Evolutionary conservation across 2,113 vertebrate genomes (phyloP), one percentile per base, ranked within the genome.

Genomic region (Sander lucioperca): DNA sequence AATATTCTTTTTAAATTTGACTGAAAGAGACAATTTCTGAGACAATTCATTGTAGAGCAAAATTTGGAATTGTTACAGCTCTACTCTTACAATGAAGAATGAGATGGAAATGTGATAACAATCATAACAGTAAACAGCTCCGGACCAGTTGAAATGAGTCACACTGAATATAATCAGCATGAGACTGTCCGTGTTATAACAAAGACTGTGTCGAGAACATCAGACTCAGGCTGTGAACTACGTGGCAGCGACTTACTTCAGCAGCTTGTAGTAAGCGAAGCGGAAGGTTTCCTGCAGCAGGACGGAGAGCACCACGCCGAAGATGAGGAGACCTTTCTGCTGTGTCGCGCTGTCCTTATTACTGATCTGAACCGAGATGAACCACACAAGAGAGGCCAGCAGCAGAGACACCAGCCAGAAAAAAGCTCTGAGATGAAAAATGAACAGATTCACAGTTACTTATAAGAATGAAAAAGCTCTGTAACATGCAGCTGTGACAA

Each of bases 391-490:
- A 23, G 96, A 96, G 2, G 95, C 95, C 80, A 97, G 83, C 79
- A 96, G 91, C 66, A 96, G 90, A 3, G 95, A 96, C 74, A 96
- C 84, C 80, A 96, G 88, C 94, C 94, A 96, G 92, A 95, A 88
- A 50, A 96, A 97, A 6, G 92, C 94, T 23, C 94, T 96, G 77
- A 12, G 62, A 33, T 18, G 2, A 5, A 7, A 47, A n/a, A 18
- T 61, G 48, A 11, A 65, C 53, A 47, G 15, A 67, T 1, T 1
- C 4, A 45, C 12, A 1, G 2, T 56, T 2, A 56, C 10, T 27
- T 73, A 47, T 6, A 30, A 30, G 54, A 30, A 12, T 21, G 5
- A 36, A 6, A 25, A 48, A 23, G 8, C 66, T 33, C 25, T 19
- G 27, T 6, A 36, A 64, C 19, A 5, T 11, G 39, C 16, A 45